A percentile compares a stretch with the other conserved stretches of the same genome.
phyloP scores from a whole-genome alignment of 2,113 vertebrate genomes.

The Indicator indicator region DNA sequence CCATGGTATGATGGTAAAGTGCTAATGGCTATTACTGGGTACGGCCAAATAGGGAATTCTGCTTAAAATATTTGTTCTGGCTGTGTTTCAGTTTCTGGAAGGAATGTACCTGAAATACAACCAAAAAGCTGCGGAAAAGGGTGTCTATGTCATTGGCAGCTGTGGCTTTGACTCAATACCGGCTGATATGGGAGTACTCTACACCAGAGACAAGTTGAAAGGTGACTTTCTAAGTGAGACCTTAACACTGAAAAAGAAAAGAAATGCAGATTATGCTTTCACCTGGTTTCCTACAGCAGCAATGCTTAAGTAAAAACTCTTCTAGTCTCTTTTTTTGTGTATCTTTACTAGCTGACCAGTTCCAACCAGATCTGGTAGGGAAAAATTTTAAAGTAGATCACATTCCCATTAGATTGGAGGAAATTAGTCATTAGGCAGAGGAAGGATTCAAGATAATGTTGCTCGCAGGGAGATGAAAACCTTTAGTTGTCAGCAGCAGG shows the following conservation, averaged over 20 bases:
- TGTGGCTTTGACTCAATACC: slow-evolving; percentile 97
- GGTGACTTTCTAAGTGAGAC: slow-evolving; percentile 6
- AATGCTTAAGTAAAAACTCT: rapidly evolving
- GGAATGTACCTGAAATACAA: slow-evolving; percentile 89
- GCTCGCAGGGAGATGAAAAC: not conserved
- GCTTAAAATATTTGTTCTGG: slow-evolving; percentile 22
- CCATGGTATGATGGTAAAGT: not conserved
- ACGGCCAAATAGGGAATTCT: not conserved
- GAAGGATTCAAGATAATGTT: rapidly evolving
- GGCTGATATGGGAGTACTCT: slow-evolving; percentile 93
- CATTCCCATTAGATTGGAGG: not conserved
- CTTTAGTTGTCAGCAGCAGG: not conserved
- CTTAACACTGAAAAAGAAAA: not conserved
- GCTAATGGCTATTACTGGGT: rapidly evolving
- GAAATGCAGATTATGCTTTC: not conserved
- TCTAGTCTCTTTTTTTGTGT: not conserved
- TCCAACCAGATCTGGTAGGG: not conserved
- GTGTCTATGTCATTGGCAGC: slow-evolving; percentile 91
- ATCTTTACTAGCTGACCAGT: not conserved
- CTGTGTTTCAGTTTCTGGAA: slow-evolving; percentile 89
- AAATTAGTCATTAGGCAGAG: not conserved
- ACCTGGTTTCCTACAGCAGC: not conserved
- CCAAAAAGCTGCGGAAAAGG: slow-evolving; percentile 86
- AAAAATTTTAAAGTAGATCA: not conserved
- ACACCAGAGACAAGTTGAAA: slow-evolving; percentile 86